Base-by-base conservation (phyloP, 2,797 vertebrate species). In the Bryconaethiops microstoma region DNA sequence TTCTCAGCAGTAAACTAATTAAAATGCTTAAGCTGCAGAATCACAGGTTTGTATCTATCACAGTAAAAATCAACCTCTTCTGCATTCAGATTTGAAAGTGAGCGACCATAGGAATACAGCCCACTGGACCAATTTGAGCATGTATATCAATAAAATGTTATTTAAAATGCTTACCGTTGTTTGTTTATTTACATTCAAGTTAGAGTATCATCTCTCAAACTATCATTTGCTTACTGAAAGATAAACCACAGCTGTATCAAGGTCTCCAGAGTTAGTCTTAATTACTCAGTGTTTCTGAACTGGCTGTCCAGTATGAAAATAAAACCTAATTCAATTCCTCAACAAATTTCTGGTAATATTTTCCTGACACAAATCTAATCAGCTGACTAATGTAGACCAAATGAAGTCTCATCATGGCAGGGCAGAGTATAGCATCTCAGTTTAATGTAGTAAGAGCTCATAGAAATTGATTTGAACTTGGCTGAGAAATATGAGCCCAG, bases 261-360 rank as follows among this genome's bases (percentile, higher is more conserved):
- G 70, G 87, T 88, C 0, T 81, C 82, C 57, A 88, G n/a, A 84
- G 55, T 82, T 64, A 88, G 88, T 88, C 86, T 90, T 88, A 0
- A 8, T 86, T 89, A 89, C 88, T 88, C 2, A n/a, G 87, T 90
- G 90, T 89, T 69, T 79, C 69, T 68, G 73, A 83, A 83, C 89
- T 80, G 91, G 91, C 78, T 87, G 79, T 59, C 83, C 85, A 80
- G 88, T 91, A 88, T 87, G 63, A 87, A 88, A 89, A 87, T 87
- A 78, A 89, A 91, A 85, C 80, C 0, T 92, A 94, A 96, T 94
- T 92, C 87, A 93, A 95, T 95, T 94, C 92, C 90, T 82, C 82
- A 68, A 12, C 54, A 86, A 89, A 91, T 89, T 86, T 85, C 88
- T 75, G 87, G 88, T 86, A 42, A 88, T 91, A 87, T 88, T 87